Evolutionary conservation across 2,888 invertebrate species (phyloP).

Genomic region (Cactoblastis cactorum): DNA sequence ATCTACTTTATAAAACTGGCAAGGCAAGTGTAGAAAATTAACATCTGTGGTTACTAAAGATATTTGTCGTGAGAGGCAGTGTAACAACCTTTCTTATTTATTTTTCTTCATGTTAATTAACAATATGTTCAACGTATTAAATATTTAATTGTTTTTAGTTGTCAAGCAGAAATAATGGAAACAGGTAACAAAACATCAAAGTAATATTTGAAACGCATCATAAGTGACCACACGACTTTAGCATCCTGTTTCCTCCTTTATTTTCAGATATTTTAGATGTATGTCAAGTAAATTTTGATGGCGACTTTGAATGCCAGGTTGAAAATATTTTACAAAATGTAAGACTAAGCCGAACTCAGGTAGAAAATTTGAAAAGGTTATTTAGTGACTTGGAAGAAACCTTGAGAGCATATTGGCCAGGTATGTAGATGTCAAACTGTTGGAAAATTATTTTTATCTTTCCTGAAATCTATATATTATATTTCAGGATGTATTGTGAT

Average conservation of each 20-base stretch:
- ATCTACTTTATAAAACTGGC: too few relatives aligned
- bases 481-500: constrained; percentile 51
- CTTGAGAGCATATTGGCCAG: constrained; percentile 49
- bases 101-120: too few relatives aligned
- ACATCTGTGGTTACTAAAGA: too few relatives aligned
- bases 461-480: not conserved
- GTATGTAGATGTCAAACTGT: constrained; percentile 27
- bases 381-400: constrained; percentile 49
- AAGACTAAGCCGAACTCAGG: constrained; percentile 25
- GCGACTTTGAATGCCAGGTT: not conserved
- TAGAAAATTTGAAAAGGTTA: constrained; percentile 41
- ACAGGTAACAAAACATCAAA: not conserved
- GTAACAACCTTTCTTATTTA: too few relatives aligned
- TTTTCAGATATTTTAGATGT: not conserved
- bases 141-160: too few relatives aligned
- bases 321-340: not conserved
- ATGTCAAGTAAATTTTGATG: not conserved
- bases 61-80: too few relatives aligned
- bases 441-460: not conserved
- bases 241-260: not conserved
- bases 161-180: too few relatives aligned
- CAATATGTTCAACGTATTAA: too few relatives aligned
- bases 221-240: not conserved
- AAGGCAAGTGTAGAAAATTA: too few relatives aligned
- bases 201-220: not conserved